Evolutionary conservation across 1,140 invertebrate species (phyloP).

Genomic region (Hycleus phaleratus): DNA sequence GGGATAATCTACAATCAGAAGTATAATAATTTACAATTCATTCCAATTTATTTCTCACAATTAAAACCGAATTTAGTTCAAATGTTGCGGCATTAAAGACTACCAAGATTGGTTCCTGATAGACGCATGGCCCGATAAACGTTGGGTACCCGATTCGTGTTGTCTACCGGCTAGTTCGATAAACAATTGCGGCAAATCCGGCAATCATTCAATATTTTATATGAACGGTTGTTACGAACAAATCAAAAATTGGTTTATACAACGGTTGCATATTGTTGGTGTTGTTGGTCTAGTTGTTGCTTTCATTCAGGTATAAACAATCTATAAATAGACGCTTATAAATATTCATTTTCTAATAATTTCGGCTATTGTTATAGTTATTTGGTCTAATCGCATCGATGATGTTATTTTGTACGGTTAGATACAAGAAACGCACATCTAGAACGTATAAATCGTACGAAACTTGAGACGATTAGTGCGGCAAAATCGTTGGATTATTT

Average conservation of each 20-base stretch:
- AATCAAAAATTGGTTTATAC: constrained; percentile 60
- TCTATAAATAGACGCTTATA: too few species aligned
- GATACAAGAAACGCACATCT: constrained; percentile 54
- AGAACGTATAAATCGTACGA: constrained; percentile 34
- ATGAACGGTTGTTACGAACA: constrained; percentile 60
- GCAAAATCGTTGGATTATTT: too few species aligned
- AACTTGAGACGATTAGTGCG: neutral
- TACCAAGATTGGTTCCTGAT: constrained; percentile 80
- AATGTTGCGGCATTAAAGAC: constrained; percentile 77
- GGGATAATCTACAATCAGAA: constrained; percentile 65
- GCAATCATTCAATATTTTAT: constrained; percentile 53
- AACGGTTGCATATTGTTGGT: constrained; percentile 60
- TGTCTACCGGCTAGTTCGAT: constrained; percentile 48
- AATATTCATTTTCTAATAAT: neutral
- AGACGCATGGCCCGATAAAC: constrained; percentile 64
- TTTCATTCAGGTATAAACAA: constrained; percentile 49
- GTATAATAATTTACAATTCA: constrained; percentile 39
- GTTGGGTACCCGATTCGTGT: constrained; percentile 72
- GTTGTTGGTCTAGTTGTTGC: constrained; percentile 63
- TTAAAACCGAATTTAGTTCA: constrained; percentile 48
- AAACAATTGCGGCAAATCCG: constrained; percentile 42
- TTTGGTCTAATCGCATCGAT: constrained; percentile 69
- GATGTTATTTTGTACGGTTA: constrained; percentile 67
- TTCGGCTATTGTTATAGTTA: constrained; percentile 46
- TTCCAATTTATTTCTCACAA: neutral